Evolutionary conservation across 2,113 vertebrate genomes (phyloP).

Genomic region (Podiceps cristatus): DNA sequence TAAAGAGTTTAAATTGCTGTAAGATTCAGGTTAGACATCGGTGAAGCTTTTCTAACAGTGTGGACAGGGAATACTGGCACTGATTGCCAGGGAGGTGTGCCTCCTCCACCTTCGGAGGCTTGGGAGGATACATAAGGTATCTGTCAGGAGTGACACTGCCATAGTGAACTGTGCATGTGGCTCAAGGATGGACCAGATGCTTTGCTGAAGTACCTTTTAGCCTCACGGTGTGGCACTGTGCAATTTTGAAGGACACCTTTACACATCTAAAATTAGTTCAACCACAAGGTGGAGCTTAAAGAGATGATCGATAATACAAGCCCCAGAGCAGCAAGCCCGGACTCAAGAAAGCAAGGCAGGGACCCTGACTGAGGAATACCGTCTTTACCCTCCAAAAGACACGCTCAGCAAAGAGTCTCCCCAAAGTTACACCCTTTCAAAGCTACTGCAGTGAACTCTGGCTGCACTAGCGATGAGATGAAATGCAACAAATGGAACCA

Average conservation of each 20-base stretch:
- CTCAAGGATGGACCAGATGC: neutral
- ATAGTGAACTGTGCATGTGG: neutral
- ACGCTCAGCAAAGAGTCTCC: neutral
- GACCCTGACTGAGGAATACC: neutral
- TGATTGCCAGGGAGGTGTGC: neutral
- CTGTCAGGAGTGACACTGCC: neutral
- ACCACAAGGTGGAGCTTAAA: neutral
- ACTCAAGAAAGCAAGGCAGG: neutral
- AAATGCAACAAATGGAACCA: neutral
- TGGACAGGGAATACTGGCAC: neutral
- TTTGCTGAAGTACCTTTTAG: neutral
- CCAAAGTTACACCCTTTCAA: neutral
- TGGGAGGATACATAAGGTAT: neutral
- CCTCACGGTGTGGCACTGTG: neutral
- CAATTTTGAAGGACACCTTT: neutral
- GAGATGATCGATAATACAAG: neutral
- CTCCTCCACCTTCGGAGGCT: neutral
- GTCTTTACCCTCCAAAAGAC: neutral
- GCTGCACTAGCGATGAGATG: neutral
- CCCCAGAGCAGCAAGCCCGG: accelerated
- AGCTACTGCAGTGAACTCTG: neutral
- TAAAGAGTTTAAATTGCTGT: neutral
- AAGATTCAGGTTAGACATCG: neutral
- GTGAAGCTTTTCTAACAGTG: neutral
- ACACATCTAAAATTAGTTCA: neutral